Base-by-base conservation (phyloP, 2,888 invertebrate species). In the Alitta virens region DNA sequence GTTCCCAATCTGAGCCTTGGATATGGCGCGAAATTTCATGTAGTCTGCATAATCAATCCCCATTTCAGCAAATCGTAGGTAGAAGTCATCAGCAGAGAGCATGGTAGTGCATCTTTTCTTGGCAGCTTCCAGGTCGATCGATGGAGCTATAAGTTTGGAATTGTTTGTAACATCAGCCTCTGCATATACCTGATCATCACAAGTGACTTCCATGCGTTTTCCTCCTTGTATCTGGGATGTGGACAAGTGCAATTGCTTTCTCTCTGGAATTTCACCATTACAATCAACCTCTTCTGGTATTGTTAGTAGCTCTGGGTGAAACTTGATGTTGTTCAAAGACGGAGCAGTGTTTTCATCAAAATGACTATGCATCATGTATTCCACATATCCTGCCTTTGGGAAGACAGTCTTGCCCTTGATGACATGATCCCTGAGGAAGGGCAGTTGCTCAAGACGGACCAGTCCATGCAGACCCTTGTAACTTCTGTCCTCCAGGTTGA, bases 331-430 rank as follows among this genome's bases (percentile, higher is more conserved):
- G n/a, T 46, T 50, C 56, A 62, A 18, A 18, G 27, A 24, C 1
- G 54, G 38, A 16, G 23, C 16, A 7, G 40, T 18, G 16, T 43
- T 26, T 7, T 49, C 42, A 26, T 49, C 50, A 21, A 56, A 33
- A 23, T 38, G n/a, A 18, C 25, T 27, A 23, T 62, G 46, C 23
- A 56, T 16, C 26, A 42, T 46, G 33, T 50, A 57, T 27, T 64
- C 64, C 5, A 64, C 14, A 33, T 56, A 61, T 18, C 57, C 64
- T 33, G 64, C 49, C 9, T 50, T 61, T 5, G 64, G 64, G 54
- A 64, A 61, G 2, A 64, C 56, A 7, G 53, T 24, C 3, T 52
- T 24, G 16, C 61, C 64, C 14, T 64, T 33, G 43, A 64, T 57
- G 42, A 60, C 18, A 51, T 56, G 57, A 33, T 64, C 60, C 27